A percentile compares a stretch with the other conserved stretches of the same genome.
These are phyloP conservation scores for Meleagris gallopavo DNA, from an alignment of 2,113 vertebrate species.

Conservation along the genomic window DNA sequence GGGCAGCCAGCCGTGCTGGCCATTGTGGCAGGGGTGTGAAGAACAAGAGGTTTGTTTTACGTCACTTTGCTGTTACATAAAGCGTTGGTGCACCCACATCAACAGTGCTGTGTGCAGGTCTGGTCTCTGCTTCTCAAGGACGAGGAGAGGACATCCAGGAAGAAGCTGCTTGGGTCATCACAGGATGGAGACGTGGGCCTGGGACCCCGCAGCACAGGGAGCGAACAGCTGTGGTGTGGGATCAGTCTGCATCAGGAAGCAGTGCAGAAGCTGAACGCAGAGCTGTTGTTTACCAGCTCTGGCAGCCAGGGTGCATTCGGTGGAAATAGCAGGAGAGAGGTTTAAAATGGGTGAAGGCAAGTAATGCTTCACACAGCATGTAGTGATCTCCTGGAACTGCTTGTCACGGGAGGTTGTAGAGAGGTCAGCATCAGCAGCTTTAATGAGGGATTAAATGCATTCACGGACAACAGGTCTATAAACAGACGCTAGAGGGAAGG, in stretches of 20 bases:
- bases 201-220: not conserved
- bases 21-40: slow-evolving; percentile 10
- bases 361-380: not conserved
- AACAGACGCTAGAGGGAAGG: not conserved
- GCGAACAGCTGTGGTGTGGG: not conserved
- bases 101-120: not conserved
- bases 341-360: not conserved
- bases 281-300: slow-evolving; percentile 10
- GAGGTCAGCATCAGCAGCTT: slow-evolving; percentile 3
- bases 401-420: not conserved
- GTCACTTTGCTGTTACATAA: slow-evolving; percentile 45
- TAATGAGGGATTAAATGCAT: slow-evolving; percentile 33
- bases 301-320: not conserved
- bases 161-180: not conserved
- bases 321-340: not conserved
- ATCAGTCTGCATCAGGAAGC: not conserved
- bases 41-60: not conserved
- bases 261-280: not conserved
- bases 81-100: not conserved
- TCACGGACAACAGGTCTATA: not conserved
- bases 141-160: not conserved
- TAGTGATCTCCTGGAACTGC: not conserved
- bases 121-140: not conserved
- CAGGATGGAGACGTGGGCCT: not conserved
- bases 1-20: not conserved